Percentiles rank a stretch among this genome's conserved stretches.
phyloP scores from a whole-genome alignment of 2,113 vertebrate genomes.

The Anoura caudifer region DNA sequence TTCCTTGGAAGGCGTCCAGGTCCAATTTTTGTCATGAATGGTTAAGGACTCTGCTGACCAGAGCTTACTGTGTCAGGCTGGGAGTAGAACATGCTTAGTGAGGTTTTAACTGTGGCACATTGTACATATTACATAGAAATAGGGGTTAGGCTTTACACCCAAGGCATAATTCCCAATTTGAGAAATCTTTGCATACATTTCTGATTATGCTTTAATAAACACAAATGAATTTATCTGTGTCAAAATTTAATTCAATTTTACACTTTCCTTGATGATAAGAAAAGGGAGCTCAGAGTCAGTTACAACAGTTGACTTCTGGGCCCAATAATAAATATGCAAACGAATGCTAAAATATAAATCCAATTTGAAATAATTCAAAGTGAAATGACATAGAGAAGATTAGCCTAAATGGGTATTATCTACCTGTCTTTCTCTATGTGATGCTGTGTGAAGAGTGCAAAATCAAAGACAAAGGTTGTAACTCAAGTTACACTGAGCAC shows the following conservation, averaged over 20 bases:
- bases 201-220: constrained; percentile 5
- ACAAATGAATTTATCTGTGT: constrained; percentile 33
- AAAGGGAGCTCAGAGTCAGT: constrained; percentile 30
- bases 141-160: background rate
- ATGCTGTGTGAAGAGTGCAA: background rate
- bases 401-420: background rate
- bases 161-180: background rate
- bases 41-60: background rate
- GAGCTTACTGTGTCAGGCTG: background rate
- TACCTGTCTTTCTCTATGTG: constrained; percentile 23
- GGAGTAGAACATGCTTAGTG: background rate
- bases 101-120: background rate
- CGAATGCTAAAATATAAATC: constrained; percentile 21
- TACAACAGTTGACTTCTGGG: constrained; percentile 45
- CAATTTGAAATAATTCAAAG: constrained; percentile 52
- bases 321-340: constrained; percentile 36
- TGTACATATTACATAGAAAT: background rate
- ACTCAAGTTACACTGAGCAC: background rate
- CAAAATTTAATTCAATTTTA: constrained; percentile 50
- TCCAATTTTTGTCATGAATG: background rate
- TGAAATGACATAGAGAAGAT: constrained; percentile 45
- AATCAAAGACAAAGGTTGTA: background rate
- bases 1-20: background rate
- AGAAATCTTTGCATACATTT: constrained; percentile 10
- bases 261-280: constrained; percentile 6